Conservation (phyloP, 2,797 vertebrate species). For the Poecilia wingei region DNA sequence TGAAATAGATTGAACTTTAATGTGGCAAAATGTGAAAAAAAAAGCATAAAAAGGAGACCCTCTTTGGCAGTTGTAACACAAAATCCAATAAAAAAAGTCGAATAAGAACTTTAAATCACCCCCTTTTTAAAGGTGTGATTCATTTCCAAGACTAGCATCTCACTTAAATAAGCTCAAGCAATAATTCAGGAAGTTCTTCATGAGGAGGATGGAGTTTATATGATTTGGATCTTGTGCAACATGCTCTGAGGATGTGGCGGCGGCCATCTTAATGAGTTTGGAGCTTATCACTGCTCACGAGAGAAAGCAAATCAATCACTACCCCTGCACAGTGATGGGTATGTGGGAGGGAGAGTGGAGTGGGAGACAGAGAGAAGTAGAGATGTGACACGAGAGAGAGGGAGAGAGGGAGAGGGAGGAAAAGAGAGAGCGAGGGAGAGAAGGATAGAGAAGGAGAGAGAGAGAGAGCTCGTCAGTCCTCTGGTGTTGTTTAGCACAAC, state of each 20-base stretch:
- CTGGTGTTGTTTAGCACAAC: conserved; percentile 68
- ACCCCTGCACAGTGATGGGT: conserved; percentile 50
- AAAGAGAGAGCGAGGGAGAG: conserved; percentile 38
- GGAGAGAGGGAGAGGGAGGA: conserved; percentile 54
- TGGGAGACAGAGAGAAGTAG: conserved; percentile 38
- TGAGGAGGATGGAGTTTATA: conserved; percentile 48
- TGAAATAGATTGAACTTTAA: not conserved
- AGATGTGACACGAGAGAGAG: conserved; percentile 60
- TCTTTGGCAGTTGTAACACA: conserved; percentile 30
- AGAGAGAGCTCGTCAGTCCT: conserved; percentile 50
- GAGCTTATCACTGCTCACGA: conserved; percentile 76
- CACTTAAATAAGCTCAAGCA: conserved; percentile 51
- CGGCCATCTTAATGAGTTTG: conserved; percentile 77
- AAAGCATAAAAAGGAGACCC: not conserved
- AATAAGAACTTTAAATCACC: conserved; percentile 21
- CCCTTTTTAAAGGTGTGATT: conserved; percentile 12
- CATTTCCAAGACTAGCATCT: conserved; percentile 31
- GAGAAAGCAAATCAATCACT: conserved; percentile 81
- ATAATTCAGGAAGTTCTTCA: conserved; percentile 58
- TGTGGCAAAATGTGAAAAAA: not conserved
- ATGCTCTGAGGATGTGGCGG: conserved; percentile 65
- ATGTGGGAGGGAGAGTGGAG: conserved; percentile 11
- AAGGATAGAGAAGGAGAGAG: conserved; percentile 51
- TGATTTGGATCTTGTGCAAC: conserved; percentile 65
- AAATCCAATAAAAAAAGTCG: not conserved